Conservation (phyloP, 1,140 invertebrate species). For the Caenorhabditis inopinata region DNA sequence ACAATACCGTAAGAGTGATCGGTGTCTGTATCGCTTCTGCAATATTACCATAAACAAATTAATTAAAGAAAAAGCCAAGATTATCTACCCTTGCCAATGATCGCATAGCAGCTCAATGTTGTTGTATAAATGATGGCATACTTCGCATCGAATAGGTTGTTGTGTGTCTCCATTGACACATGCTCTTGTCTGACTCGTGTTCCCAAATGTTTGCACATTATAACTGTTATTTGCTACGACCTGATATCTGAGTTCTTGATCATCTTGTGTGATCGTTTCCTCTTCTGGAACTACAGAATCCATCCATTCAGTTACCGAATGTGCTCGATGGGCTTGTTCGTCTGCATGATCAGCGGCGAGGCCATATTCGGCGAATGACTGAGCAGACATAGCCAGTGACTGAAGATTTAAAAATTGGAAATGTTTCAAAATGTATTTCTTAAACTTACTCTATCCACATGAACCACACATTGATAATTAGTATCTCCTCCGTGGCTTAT, state of each 20-base stretch:
- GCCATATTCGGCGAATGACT: background rate
- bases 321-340: background rate
- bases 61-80: no score
- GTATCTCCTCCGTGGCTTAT: background rate
- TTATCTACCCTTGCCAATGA: background rate
- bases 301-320: constrained; percentile 2
- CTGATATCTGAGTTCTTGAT: background rate
- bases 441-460: background rate
- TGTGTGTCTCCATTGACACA: background rate
- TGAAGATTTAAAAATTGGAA: background rate
- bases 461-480: constrained; percentile 12
- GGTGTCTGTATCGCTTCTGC: constrained; percentile 2
- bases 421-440: background rate
- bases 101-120: background rate
- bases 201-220: background rate
- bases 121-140: constrained; percentile 12
- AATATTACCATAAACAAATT: background rate
- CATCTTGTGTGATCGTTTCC: background rate
- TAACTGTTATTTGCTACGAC: background rate
- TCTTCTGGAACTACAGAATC: background rate
- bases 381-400: background rate
- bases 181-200: no score
- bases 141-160: background rate
- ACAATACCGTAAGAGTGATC: constrained; percentile 30
- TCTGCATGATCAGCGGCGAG: background rate